Base-by-base conservation (phyloP, 2,113 vertebrate genomes). In the Hirundichthys speculiger region DNA sequence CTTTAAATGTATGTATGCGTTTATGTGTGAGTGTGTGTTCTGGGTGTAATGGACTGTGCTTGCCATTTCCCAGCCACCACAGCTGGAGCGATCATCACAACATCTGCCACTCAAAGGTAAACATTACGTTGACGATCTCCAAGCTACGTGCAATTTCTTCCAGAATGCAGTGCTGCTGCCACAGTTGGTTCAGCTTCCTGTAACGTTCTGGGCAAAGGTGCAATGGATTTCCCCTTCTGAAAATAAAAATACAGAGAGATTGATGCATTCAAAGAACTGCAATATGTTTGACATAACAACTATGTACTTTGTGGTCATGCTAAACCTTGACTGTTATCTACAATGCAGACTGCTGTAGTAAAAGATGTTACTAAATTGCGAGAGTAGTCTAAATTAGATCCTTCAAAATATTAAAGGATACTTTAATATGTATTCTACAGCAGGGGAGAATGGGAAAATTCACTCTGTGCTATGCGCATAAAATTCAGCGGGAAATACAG, bases 111-210 rank as follows among this genome's bases (percentile, higher is more conserved):
- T 98, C 97, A 74, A 98, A 95, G 88, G 95, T 94, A 65, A 96
- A 96, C 91, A 98, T 83, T 75, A 96, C 91, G 56, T 95, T 98
- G 88, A 94, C 96, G 0, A 94, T 94, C 90, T 99, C 98, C 68
- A 97, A 94, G 86, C 93, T 97, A 52, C 96, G 95, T 57, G 96
- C 96, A 22, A 99, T 99, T 87, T 99, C 96, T 80, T 99, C 97
- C 88, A 98, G 91, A 82, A 99, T 95, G 88, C 98, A 97, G 83
- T 99, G 98, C 22, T 99, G 96, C 78, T 95, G 95, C 98, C 97
- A 99, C 13, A 99, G 89, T 79, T 95, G 92, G 86, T 97, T 93
- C 54, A 99, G 93, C 82, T 98, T 99, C 86, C 89, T 93, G 90
- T 99, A 99, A 39, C 96, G 93, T 71, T 98, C 97, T 1, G 77